Conservation (phyloP, 2,797 vertebrate species). For the Sebastes aleutianus region DNA sequence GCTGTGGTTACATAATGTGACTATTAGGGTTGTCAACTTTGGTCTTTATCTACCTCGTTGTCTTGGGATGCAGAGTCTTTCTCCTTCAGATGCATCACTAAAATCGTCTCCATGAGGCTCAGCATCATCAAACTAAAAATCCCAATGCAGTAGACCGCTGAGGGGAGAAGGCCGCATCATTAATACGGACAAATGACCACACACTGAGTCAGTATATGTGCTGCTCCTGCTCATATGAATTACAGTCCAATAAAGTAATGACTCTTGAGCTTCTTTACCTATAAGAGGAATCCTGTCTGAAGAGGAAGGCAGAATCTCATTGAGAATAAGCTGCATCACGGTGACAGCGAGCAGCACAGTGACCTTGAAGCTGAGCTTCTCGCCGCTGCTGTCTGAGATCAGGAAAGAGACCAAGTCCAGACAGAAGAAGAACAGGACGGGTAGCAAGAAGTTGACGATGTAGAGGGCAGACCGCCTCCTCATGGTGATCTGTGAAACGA, state of each 20-base stretch:
- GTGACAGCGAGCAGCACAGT: slow-evolving; percentile 83
- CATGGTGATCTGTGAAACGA: slow-evolving; percentile 43
- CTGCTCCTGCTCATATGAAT: background rate
- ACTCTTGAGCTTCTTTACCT: slow-evolving; percentile 64
- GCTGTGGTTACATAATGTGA: too few relatives aligned
- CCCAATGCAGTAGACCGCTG: too few relatives aligned
- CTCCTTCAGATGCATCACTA: too few relatives aligned
- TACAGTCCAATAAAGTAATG: background rate
- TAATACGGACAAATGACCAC: too few relatives aligned
- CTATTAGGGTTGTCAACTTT: too few relatives aligned
- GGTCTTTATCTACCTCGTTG: too few relatives aligned
- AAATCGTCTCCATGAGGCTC: too few relatives aligned
- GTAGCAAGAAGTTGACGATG: slow-evolving; percentile 57
- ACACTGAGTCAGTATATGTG: background rate
- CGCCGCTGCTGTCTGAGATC: slow-evolving; percentile 69
- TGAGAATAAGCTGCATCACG: slow-evolving; percentile 83
- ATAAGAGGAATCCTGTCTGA: slow-evolving; percentile 79
- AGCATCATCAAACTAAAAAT: too few relatives aligned
- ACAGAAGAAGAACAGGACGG: slow-evolving; percentile 72
- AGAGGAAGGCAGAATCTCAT: slow-evolving; percentile 82
- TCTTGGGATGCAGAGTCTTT: too few relatives aligned
- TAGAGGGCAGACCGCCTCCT: slow-evolving; percentile 43
- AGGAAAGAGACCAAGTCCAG: slow-evolving; percentile 82
- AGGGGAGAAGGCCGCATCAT: too few relatives aligned
- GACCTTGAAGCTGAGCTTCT: slow-evolving; percentile 84